Conservation (phyloP, 2,888 invertebrate species). For the Agriopis leucophaearia region DNA sequence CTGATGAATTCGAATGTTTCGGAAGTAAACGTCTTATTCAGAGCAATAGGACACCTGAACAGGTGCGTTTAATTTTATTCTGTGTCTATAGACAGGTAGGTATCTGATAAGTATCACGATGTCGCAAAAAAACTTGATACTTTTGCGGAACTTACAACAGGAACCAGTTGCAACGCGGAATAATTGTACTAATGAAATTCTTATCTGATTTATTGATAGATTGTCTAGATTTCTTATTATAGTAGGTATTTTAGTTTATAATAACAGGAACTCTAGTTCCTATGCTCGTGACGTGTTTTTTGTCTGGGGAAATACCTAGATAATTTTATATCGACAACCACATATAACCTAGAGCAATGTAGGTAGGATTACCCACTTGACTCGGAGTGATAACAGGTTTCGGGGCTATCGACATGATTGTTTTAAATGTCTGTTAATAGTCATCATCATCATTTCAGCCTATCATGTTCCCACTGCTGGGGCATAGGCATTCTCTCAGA, state of each 20-base stretch:
- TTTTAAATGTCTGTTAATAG: too few species aligned
- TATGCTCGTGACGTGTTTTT: conserved; percentile 4
- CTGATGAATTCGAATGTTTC: conserved; percentile 25
- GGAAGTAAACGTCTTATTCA: conserved; percentile 43
- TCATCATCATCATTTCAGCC: too few species aligned
- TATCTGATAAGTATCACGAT: conserved; percentile 23
- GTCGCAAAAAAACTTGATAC: conserved; percentile 38
- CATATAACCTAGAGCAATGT: background rate
- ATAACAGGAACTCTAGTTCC: conserved; percentile 1
- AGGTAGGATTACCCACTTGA: background rate
- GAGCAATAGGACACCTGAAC: too few species aligned
- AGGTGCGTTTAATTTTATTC: background rate
- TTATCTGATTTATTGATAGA: conserved; percentile 29
- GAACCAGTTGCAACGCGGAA: conserved; percentile 53
- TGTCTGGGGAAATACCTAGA: conserved; percentile 11
- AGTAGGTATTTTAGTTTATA: conserved; percentile 6
- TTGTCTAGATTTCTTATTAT: conserved; percentile 25
- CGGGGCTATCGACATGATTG: background rate
- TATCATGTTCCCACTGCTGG: too few species aligned
- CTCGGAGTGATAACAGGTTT: background rate
- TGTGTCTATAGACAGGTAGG: background rate
- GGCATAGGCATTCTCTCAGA: too few species aligned
- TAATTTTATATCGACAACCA: background rate
- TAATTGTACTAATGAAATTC: conserved; percentile 30
- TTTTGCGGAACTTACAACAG: conserved; percentile 56